Percentiles rank a stretch among this genome's conserved stretches.
Conservation (phyloP, 2,797 vertebrate species). For the Luscinia luscinia region DNA sequence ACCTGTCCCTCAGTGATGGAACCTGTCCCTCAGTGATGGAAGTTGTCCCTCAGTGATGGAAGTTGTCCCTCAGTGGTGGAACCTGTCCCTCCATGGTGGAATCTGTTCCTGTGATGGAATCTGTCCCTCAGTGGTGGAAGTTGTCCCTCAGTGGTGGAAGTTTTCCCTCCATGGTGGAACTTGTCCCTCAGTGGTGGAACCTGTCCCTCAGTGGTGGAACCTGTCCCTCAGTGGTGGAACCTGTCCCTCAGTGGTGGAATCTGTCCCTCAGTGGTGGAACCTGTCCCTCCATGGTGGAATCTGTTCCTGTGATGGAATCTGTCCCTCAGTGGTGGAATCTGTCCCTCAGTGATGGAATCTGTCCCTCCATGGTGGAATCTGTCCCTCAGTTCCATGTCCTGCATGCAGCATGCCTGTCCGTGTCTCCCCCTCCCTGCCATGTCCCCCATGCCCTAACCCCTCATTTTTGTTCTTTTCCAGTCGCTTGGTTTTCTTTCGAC, state of each 20-base stretch:
- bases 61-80: background rate
- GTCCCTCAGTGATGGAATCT: background rate
- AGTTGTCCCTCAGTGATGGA: background rate
- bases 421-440: accelerated
- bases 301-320: background rate
- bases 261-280: background rate
- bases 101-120: background rate
- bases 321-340: background rate
- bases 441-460: background rate
- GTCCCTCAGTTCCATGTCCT: background rate
- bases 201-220: background rate
- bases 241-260: background rate
- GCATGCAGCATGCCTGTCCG: slow-evolving; percentile 64
- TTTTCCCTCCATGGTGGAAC: too few species aligned
- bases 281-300: background rate
- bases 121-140: too few species aligned
- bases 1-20: too few species aligned
- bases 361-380: background rate
- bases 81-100: background rate
- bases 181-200: too few species aligned
- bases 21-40: background rate
- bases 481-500: slow-evolving; percentile 97
- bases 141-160: too few species aligned
- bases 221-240: background rate
- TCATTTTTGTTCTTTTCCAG: slow-evolving; percentile 77